Base-by-base conservation (phyloP, 2,888 invertebrate species). In the Julus scandinavius region DNA sequence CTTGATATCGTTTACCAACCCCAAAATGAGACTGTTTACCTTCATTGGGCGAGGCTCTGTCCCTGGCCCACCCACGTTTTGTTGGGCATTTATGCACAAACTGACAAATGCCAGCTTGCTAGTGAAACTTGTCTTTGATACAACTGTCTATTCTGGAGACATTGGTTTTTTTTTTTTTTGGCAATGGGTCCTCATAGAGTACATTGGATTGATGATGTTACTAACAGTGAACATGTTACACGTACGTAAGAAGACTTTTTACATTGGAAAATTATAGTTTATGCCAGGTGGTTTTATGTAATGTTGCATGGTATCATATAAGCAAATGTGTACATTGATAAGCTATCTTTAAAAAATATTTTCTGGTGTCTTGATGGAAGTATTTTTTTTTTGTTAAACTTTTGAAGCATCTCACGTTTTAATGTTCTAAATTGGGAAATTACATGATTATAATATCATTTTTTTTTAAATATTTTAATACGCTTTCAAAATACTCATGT, bases 11-110 rank as follows among this genome's bases (percentile, higher is more conserved):
- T 63, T 63, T 63, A 20, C 63, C 63, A 63, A 63, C 63, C 63
- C n/a, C 63, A 6, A 63, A 63, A 63, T 7, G 63, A 63, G 63
- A 58, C 15, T 63, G 63, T 63, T 63, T 63, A 63, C 63, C 63
- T 63, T 63, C 63, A n/a, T 20, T 5, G 63, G 63, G 63, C 63
- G n/a, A 20, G 63, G 63, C 63, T 20, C 63, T 63, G 63, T 20
- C 63, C 63, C 63, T 63, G 63, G 63, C 63, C 63, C 63, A 63
- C 63, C 63, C 63, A 63, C 63, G 63, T 63, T 63, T 17, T 63
- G 63, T 63, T n/a, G 63, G 6, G 4, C n/a, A n/a, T 63, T 63
- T 20, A 50, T 50, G 50, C 50, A 50, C 50, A 13, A 50, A 50
- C 50, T 50, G 13, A 50, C 50, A 9, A 50, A 50, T 13, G 9